phyloP scores from a whole-genome alignment of 2,888 invertebrate genomes.

The Invenusta paracnida region DNA sequence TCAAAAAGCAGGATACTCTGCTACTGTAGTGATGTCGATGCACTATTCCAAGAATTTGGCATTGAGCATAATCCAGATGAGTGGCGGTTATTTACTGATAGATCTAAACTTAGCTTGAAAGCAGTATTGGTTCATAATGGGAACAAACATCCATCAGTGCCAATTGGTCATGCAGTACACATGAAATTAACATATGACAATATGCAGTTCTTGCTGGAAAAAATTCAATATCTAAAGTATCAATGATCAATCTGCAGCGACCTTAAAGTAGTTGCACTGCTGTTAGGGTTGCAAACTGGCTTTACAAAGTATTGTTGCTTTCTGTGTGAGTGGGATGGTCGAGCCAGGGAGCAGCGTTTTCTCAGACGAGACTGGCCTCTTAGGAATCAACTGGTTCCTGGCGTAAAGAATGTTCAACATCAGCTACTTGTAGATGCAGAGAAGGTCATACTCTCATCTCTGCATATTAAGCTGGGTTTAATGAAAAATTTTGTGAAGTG shows the following conservation, averaged over 20 bases:
- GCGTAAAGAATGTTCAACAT: background rate
- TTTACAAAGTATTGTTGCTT: constrained; percentile 24
- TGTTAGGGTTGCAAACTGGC: constrained; percentile 29
- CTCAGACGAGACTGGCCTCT: background rate
- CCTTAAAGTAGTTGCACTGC: constrained; percentile 16
- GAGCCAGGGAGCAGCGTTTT: background rate
- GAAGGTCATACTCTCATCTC: background rate
- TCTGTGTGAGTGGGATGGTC: constrained; percentile 13
- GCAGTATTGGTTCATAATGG: background rate
- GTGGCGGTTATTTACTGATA: background rate
- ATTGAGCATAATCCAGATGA: background rate
- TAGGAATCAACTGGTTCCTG: background rate
- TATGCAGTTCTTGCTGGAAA: background rate
- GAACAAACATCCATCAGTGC: background rate
- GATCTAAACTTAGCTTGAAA: background rate
- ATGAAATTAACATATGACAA: background rate
- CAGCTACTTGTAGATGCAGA: background rate
- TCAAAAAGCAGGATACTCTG: background rate
- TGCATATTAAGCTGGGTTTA: constrained; percentile 14
- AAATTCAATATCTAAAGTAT: background rate
- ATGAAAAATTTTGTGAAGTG: constrained; percentile 29
- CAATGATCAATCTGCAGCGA: background rate
- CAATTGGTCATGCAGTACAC: background rate
- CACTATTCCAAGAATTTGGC: background rate
- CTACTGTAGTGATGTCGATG: constrained; percentile 4